These are phyloP conservation scores for Semaprochilodus insignis DNA, from an alignment of 2,797 vertebrate genomes.

Conservation along the genomic window DNA sequence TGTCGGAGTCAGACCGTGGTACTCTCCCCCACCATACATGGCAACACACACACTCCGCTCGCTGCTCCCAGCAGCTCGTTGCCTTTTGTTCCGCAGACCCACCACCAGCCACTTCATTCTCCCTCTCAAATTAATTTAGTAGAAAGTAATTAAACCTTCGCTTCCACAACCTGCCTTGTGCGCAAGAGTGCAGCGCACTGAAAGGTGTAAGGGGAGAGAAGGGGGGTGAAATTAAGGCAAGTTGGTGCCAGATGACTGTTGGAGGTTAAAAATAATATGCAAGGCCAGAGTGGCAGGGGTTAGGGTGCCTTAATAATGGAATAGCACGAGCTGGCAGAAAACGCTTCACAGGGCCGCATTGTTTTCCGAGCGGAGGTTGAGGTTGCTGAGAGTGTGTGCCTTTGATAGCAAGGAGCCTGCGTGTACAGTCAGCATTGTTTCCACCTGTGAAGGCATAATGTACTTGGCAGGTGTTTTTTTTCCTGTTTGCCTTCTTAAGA, in stretches of 20 bases:
- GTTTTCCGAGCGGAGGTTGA: constrained; percentile 69
- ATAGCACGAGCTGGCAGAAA: constrained; percentile 74
- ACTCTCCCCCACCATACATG: constrained; percentile 63
- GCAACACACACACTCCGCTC: constrained; percentile 64
- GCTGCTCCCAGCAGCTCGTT: constrained; percentile 70
- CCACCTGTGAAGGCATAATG: constrained; percentile 77
- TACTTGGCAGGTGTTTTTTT: constrained; percentile 71
- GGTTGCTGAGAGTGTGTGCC: constrained; percentile 56
- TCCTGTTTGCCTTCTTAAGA: constrained; percentile 22
- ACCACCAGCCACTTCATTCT: constrained; percentile 71
- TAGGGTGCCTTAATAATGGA: constrained; percentile 79
- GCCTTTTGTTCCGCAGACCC: constrained; percentile 78
- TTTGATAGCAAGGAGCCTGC: constrained; percentile 18
- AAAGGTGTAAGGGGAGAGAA: constrained; percentile 67
- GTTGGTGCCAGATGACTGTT: constrained; percentile 83
- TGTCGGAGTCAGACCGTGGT: constrained; percentile 71
- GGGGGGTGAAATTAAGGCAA: constrained; percentile 78
- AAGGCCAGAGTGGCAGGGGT: constrained; percentile 75
- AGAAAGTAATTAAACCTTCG: constrained; percentile 85
- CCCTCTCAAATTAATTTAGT: constrained; percentile 83
- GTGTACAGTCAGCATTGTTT: constrained; percentile 73
- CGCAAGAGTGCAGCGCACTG: constrained; percentile 74
- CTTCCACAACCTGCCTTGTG: constrained; percentile 73
- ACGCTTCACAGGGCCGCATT: constrained; percentile 72
- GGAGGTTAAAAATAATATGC: constrained; percentile 83